Evolutionary conservation across 2,113 vertebrate genomes (phyloP).

Genomic region (Zootoca vivipara): DNA sequence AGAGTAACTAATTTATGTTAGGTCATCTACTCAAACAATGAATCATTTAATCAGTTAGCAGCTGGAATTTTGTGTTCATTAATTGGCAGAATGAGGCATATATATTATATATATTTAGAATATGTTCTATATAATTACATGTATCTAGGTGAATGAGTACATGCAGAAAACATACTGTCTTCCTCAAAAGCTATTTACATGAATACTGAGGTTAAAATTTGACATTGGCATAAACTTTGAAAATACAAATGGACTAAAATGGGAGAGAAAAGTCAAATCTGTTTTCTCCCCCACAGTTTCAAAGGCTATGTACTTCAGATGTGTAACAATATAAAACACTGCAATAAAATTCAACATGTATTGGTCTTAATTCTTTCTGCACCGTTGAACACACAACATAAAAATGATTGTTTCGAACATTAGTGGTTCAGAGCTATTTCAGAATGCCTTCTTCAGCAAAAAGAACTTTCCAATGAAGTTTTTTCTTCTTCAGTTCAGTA

Average conservation of each 20-base stretch:
- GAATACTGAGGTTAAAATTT: neutral
- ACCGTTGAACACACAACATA: conserved; percentile 15
- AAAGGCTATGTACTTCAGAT: neutral
- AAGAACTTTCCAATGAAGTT: neutral
- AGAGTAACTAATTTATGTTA: neutral
- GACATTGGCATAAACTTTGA: neutral
- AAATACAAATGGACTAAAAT: neutral
- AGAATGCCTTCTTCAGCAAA: conserved; percentile 9
- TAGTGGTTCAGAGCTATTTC: conserved; percentile 16
- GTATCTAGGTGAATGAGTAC: neutral
- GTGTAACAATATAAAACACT: neutral
- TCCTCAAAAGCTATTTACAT: neutral
- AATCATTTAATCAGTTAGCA: neutral
- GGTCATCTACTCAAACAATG: neutral
- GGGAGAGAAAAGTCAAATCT: neutral
- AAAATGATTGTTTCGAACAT: conserved; percentile 15
- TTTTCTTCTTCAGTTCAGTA: neutral
- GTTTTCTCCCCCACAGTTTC: neutral
- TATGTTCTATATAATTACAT: neutral
- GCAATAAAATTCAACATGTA: neutral
- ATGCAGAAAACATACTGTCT: neutral
- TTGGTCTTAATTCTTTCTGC: conserved; percentile 24
- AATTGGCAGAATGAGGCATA: neutral
- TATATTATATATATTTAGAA: neutral
- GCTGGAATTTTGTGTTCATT: neutral